These are phyloP conservation scores for Neuroterus valhalla DNA, from an alignment of 1,140 invertebrate genomes.

Conservation along the genomic window DNA sequence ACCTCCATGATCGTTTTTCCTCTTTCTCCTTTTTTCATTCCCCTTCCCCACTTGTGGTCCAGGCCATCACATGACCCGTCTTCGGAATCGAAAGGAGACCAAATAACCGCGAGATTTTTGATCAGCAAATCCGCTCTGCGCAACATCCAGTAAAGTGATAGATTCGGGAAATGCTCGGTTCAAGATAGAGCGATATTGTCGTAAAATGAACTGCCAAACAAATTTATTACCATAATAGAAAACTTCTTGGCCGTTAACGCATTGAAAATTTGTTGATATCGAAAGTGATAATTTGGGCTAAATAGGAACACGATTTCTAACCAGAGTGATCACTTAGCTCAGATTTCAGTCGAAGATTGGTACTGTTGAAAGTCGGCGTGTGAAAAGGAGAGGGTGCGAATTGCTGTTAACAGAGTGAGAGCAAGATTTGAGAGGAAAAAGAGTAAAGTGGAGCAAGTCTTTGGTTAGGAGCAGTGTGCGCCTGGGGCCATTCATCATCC, in stretches of 20 bases:
- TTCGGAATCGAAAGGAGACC: background rate
- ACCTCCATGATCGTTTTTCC: conserved; percentile 39
- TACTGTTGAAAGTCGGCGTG: background rate
- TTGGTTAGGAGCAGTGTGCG: conserved; percentile 68
- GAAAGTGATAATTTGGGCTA: too few species aligned
- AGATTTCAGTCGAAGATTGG: conserved; percentile 17
- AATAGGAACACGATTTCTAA: too few species aligned
- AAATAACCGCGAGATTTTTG: conserved; percentile 21
- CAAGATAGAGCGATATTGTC: too few species aligned
- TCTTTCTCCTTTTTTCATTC: conserved; percentile 42
- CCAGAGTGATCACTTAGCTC: background rate
- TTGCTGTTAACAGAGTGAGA: conserved; percentile 34
- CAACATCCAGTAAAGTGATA: background rate
- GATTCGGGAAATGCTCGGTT: too few species aligned
- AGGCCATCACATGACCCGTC: background rate
- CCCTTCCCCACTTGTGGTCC: conserved; percentile 27
- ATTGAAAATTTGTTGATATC: too few species aligned
- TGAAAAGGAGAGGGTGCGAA: conserved; percentile 26
- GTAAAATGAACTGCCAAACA: too few species aligned
- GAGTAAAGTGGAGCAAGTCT: conserved; percentile 60
- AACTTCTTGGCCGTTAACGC: too few species aligned
- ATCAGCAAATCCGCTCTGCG: background rate
- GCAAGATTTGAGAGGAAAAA: conserved; percentile 40
- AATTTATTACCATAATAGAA: too few species aligned
- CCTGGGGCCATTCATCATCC: conserved; percentile 73